These are phyloP conservation scores for Acipenser ruthenus DNA, from an alignment of 2,797 vertebrate species.

Conservation along the genomic window DNA sequence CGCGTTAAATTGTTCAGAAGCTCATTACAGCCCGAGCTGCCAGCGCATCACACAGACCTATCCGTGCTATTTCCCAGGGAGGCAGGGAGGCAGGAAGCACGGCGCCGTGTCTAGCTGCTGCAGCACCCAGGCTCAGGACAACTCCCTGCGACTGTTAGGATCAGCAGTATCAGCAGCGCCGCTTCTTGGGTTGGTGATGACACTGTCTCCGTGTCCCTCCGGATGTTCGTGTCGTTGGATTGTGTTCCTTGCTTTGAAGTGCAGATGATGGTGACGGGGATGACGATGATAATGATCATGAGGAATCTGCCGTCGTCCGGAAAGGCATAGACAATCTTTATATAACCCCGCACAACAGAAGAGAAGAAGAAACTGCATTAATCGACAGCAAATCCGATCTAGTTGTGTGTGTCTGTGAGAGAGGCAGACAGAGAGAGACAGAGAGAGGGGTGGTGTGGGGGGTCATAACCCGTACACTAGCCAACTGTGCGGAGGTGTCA, in stretches of 20 bases:
- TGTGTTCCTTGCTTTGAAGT: conserved; percentile 46
- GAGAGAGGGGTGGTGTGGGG: conserved; percentile 31
- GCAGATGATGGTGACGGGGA: conserved; percentile 58
- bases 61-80: conserved; percentile 28
- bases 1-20: conserved; percentile 45
- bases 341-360: neutral
- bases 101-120: conserved; percentile 39
- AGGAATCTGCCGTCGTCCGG: neutral
- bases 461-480: conserved; percentile 33
- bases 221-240: conserved; percentile 45
- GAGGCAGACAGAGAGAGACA: conserved; percentile 49
- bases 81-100: conserved; percentile 50
- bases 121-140: conserved; percentile 30
- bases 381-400: too few relatives aligned
- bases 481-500: conserved; percentile 51
- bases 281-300: conserved; percentile 33
- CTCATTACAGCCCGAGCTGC: conserved; percentile 49
- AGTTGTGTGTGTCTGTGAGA: conserved; percentile 48
- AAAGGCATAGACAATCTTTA: too few relatives aligned
- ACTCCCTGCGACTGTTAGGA: conserved; percentile 3
- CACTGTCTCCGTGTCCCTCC: conserved; percentile 39
- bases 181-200: conserved; percentile 51
- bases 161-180: too few relatives aligned
- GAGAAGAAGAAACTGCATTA: too few relatives aligned
- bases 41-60: conserved; percentile 37